These are phyloP conservation scores for Trissolcus japonicus DNA, from an alignment of 2,888 invertebrate genomes.

Conservation along the genomic window DNA sequence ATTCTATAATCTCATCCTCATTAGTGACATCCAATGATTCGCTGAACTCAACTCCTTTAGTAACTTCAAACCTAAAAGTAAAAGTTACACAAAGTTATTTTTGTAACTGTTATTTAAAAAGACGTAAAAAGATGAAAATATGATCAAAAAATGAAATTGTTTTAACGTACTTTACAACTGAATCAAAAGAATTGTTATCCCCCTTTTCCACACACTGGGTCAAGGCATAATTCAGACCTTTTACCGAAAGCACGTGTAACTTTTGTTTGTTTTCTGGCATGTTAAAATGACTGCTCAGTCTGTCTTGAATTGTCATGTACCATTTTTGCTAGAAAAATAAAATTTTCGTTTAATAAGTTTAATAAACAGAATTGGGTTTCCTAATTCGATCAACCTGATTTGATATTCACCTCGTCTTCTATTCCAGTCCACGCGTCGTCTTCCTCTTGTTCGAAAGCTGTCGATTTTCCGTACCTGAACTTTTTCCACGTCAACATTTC, in stretches of 20 bases:
- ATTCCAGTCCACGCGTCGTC: constrained; percentile 39
- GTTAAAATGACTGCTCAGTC: constrained; percentile 11
- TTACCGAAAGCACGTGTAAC: constrained; percentile 24
- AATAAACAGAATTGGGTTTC: neutral
- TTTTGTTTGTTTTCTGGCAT: constrained; percentile 14
- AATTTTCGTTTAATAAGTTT: too few species aligned
- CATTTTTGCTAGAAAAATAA: constrained; percentile 25
- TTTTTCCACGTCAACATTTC: constrained; percentile 44
- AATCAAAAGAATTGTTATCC: constrained; percentile 22
- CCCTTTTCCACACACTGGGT: constrained; percentile 37
- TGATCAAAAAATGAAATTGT: too few species aligned
- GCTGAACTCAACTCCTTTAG: constrained; percentile 37
- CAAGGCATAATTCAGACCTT: constrained; percentile 41
- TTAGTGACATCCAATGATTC: neutral
- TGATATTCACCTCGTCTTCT: constrained; percentile 19
- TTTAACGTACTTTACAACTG: constrained; percentile 32
- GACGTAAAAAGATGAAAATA: neutral
- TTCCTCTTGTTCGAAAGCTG: constrained; percentile 19
- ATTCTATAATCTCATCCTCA: constrained; percentile 4
- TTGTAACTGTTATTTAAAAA: too few species aligned
- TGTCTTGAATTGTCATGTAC: constrained; percentile 35
- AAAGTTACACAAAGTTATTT: too few species aligned
- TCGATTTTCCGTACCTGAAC: constrained; percentile 7
- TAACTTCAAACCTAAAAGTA: constrained; percentile 25
- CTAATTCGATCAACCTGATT: neutral